Evolutionary conservation across 2,797 vertebrate species (phyloP), one percentile per base, ranked within the genome.

Genomic region (Neopelma chrysocephalum): DNA sequence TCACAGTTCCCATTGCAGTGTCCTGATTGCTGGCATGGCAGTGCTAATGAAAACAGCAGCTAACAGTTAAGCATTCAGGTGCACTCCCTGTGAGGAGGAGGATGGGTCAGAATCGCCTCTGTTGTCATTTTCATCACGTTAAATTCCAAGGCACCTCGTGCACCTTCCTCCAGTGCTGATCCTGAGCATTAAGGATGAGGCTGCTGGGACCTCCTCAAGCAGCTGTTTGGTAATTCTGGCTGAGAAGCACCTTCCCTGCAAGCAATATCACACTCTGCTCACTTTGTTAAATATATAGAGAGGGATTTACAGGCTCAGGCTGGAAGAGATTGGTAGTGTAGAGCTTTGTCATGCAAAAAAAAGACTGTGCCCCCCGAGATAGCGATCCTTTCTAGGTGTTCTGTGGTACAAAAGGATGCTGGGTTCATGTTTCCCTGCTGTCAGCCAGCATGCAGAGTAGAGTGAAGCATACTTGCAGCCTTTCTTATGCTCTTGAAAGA

Each of bases 151-250:
- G 48, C 34, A 77, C 32, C 51, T 51, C 0, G 0, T 17, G 43
- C 1, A 6, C 62, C 15, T 57, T 89, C 36, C 62, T 76, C 23
- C 0, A 0, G 1, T 31, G 64, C 26, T 79, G 65, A 32, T 58
- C 34, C 69, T 45, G 58, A 69, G 50, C 4, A 1, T 78, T 71
- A 36, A 56, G 93, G 90, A 66, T 81, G 86, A 94, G 57, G 82
- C 54, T 76, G 51, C 45, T 58, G 77, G 70, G 65, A 76, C 72
- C 45, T 84, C 75, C 78, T 81, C n/a, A 20, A 78, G 90, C 82
- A 95, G 90, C 82, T 88, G 31, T 57, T 82, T 76, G 87, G 72
- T 81, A 62, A 36, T 93, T 90, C 79, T 68, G 79, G 9, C 48
- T 40, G 65, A 76, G 50, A 75, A 89, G 42, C 10, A 1, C 40